Conservation (phyloP, 2,888 invertebrate genomes). For the Perdita meconis region DNA sequence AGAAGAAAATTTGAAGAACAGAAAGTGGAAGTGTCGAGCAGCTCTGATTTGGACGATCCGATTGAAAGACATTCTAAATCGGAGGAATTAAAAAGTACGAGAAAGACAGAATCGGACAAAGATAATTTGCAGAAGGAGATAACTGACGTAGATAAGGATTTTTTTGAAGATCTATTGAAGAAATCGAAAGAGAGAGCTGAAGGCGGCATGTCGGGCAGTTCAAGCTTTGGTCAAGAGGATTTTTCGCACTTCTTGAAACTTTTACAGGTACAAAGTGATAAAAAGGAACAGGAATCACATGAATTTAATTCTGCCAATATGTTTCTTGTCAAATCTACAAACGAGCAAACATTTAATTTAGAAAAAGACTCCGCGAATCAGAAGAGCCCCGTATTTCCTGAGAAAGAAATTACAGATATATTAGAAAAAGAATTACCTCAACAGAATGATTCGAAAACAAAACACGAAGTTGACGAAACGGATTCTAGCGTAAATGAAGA, state of each 20-base stretch:
- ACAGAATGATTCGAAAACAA: constrained; percentile 22
- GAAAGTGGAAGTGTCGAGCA: constrained; percentile 79
- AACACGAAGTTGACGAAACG: constrained; percentile 72
- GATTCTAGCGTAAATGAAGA: constrained; percentile 63
- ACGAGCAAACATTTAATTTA: constrained; percentile 30
- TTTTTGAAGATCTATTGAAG: constrained; percentile 79
- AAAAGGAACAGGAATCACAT: constrained; percentile 57
- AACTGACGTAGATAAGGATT: constrained; percentile 82
- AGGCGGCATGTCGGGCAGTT: constrained; percentile 79
- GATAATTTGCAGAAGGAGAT: constrained; percentile 81
- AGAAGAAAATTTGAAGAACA: constrained; percentile 79
- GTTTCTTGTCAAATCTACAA: constrained; percentile 70
- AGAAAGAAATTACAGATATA: constrained; percentile 82
- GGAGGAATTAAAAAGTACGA: constrained; percentile 72
- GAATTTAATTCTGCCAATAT: constrained; percentile 60
- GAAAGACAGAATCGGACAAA: constrained; percentile 72
- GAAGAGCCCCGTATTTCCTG: constrained; percentile 79
- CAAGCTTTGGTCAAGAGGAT: constrained; percentile 82
- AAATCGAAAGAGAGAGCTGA: constrained; percentile 76
- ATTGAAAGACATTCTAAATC: constrained; percentile 80
- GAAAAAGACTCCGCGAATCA: constrained; percentile 50
- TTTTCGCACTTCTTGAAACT: constrained; percentile 81
- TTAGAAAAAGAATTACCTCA: constrained; percentile 75
- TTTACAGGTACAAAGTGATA: constrained; percentile 77
- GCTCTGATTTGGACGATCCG: constrained; percentile 81